A percentile compares a stretch with the other conserved stretches of the same genome.
These are phyloP conservation scores for Erethizon dorsatum DNA, from an alignment of 2,797 vertebrate genomes.

Conservation along the genomic window DNA sequence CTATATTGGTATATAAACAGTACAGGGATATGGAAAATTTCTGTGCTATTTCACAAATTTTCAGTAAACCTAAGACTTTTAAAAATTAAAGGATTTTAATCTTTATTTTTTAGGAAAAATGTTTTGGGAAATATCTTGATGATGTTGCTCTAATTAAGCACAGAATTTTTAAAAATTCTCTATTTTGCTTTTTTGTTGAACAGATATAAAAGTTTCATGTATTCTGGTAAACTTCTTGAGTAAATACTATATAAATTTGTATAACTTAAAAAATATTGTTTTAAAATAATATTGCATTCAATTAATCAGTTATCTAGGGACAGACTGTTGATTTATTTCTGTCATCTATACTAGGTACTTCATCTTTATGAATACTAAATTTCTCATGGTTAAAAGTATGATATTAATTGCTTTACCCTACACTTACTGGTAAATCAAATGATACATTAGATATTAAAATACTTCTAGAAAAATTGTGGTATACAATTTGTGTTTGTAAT, in stretches of 20 bases:
- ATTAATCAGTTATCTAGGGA: slow-evolving; percentile 13
- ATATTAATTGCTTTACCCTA: slow-evolving; percentile 70
- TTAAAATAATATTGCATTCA: not conserved
- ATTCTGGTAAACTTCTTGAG: not conserved
- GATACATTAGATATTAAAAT: slow-evolving; percentile 67
- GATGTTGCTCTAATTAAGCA: not conserved
- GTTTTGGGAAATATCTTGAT: not conserved
- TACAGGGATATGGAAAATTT: not conserved
- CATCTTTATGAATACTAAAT: slow-evolving; percentile 40
- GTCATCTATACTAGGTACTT: not conserved
- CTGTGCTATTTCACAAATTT: not conserved
- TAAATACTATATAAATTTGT: not conserved
- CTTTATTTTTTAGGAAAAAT: not conserved
- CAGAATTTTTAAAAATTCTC: not conserved
- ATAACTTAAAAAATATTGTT: slow-evolving; percentile 27
- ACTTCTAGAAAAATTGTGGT: slow-evolving; percentile 54
- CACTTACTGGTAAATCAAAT: slow-evolving; percentile 63
- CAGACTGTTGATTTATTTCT: slow-evolving; percentile 54
- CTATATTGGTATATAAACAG: not conserved
- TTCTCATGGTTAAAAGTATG: slow-evolving; percentile 58
- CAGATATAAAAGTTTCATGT: not conserved
- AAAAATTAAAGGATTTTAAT: not conserved
- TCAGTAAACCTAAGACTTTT: not conserved
- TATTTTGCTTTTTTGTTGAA: not conserved
- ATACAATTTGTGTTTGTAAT: slow-evolving; percentile 59